These are phyloP conservation scores for Epinephelus coioides DNA, from an alignment of 2,797 vertebrate species.

Conservation along the genomic window DNA sequence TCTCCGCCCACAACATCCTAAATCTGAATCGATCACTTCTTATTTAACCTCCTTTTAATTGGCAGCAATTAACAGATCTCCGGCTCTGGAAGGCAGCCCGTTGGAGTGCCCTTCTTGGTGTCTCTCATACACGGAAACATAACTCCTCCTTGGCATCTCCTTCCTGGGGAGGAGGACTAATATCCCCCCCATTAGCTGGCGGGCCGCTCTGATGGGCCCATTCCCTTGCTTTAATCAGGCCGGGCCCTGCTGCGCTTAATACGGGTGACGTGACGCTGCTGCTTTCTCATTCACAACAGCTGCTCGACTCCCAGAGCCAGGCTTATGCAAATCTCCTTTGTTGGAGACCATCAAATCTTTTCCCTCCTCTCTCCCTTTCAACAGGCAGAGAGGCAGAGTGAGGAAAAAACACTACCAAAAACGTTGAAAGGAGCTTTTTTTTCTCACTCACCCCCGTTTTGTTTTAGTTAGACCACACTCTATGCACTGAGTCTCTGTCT, in stretches of 20 bases:
- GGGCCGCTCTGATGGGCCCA: constrained; percentile 73
- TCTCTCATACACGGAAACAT: constrained; percentile 72
- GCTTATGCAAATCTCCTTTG: constrained; percentile 89
- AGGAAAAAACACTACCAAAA: constrained; percentile 66
- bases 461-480: constrained; percentile 73
- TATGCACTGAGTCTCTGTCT: constrained; percentile 47
- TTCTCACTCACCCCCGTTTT: constrained; percentile 62
- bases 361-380: constrained; percentile 78
- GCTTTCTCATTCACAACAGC: constrained; percentile 88
- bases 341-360: constrained; percentile 84
- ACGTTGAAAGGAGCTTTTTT: constrained; percentile 68
- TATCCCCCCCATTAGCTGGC: constrained; percentile 76
- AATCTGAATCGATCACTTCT: constrained; percentile 80
- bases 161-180: constrained; percentile 74
- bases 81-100: constrained; percentile 73
- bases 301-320: constrained; percentile 85
- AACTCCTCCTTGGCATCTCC: constrained; percentile 81
- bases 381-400: constrained; percentile 64
- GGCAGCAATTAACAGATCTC: constrained; percentile 78
- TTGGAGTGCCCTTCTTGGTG: constrained; percentile 66
- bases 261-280: constrained; percentile 81
- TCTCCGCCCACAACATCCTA: constrained; percentile 76
- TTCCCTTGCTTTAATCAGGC: constrained; percentile 84
- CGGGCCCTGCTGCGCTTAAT: constrained; percentile 79
- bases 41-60: constrained; percentile 80